These are phyloP conservation scores for Hylyphantes graminicola DNA, from an alignment of 1,140 invertebrate species.

Conservation along the genomic window DNA sequence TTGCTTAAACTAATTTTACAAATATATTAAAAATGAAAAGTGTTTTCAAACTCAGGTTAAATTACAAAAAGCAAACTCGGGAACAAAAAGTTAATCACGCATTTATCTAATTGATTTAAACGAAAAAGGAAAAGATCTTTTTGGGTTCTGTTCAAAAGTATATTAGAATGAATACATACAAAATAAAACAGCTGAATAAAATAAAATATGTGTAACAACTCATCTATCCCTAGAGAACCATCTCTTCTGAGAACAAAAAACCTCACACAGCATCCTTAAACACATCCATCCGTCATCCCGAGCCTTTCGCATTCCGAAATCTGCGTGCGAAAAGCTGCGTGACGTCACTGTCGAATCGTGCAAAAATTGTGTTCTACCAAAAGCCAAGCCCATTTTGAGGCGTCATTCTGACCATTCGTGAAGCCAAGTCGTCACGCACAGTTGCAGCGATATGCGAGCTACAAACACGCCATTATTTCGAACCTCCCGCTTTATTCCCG, in stretches of 20 bases:
- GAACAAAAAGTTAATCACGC: too few relatives aligned
- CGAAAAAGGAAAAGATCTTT: too few relatives aligned
- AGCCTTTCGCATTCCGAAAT: conserved; percentile 11
- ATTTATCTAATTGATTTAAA: too few relatives aligned
- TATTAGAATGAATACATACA: too few relatives aligned
- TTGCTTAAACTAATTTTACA: too few relatives aligned
- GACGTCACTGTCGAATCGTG: conserved; percentile 44
- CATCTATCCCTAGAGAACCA: not conserved
- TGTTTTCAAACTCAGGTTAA: too few relatives aligned
- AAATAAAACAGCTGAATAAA: too few relatives aligned
- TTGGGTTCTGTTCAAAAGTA: too few relatives aligned
- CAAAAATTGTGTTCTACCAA: conserved; percentile 39
- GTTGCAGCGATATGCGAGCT: conserved; percentile 23
- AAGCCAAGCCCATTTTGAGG: conserved; percentile 44
- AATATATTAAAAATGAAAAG: too few relatives aligned
- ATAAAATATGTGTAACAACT: too few relatives aligned
- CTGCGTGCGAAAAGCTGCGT: conserved; percentile 42
- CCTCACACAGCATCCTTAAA: not conserved
- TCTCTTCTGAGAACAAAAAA: not conserved
- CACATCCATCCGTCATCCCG: not conserved
- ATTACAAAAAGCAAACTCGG: too few relatives aligned
- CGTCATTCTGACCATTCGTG: conserved; percentile 41
- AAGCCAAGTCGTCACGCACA: conserved; percentile 16
- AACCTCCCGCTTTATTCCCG: not conserved
- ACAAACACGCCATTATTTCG: conserved; percentile 25